Evolutionary conservation across 2,888 invertebrate genomes (phyloP).

Genomic region (Idaea biselata): DNA sequence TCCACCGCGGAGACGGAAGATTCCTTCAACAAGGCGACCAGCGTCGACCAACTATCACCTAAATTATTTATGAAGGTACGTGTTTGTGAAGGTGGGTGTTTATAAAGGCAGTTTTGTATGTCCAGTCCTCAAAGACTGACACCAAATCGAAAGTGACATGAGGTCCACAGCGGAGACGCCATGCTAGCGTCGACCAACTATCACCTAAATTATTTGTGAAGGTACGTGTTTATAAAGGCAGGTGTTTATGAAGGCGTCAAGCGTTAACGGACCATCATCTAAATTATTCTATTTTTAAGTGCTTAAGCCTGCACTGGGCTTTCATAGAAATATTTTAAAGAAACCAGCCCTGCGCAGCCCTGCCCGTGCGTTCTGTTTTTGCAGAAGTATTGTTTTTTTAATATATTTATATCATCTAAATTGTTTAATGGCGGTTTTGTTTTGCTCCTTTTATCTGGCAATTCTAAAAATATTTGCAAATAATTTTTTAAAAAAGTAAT

Average conservation of each 20-base stretch:
- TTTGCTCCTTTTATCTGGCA: no score
- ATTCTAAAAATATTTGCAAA: no score
- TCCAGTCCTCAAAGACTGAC: slow-evolving; percentile 36
- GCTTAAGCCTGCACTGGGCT: no score
- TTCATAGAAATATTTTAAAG: no score
- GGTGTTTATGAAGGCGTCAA: slow-evolving; percentile 46
- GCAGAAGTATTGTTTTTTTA: no score
- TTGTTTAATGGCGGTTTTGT: no score
- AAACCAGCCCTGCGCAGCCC: no score
- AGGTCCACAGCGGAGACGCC: slow-evolving; percentile 36
- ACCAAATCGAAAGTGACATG: slow-evolving; percentile 47
- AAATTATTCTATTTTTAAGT: no score
- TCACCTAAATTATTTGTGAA: slow-evolving; percentile 69
- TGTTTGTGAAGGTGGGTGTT: background rate
- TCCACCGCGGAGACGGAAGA: slow-evolving; percentile 51
- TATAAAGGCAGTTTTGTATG: no score
- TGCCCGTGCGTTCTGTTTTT: no score
- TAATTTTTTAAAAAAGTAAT: background rate
- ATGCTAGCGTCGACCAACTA: slow-evolving; percentile 66
- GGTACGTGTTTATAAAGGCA: slow-evolving; percentile 36
- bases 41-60: slow-evolving; percentile 64
- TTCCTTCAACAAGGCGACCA: slow-evolving; percentile 54
- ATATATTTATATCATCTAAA: no score
- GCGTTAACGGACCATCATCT: slow-evolving; percentile 63
- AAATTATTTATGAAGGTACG: slow-evolving; percentile 69